phyloP scores from a whole-genome alignment of 2,888 invertebrate genomes.

The Cepaea hortensis region DNA sequence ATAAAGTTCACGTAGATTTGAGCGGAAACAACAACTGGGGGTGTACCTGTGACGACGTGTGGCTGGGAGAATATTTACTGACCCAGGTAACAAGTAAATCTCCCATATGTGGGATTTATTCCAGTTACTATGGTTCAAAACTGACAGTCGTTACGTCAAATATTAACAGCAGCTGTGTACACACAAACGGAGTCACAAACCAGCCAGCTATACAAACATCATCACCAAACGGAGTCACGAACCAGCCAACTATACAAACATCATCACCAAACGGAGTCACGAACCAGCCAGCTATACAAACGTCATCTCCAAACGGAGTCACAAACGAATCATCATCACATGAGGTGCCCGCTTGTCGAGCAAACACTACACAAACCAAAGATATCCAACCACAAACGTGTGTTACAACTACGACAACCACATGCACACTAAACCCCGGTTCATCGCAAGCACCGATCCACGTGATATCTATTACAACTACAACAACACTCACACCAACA shows the following conservation, averaged over 20 bases:
- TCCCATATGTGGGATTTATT: slow-evolving; percentile 56
- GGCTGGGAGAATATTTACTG: slow-evolving; percentile 53
- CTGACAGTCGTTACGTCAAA: slow-evolving; percentile 48
- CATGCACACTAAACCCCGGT: too few relatives aligned
- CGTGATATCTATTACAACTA: too few relatives aligned
- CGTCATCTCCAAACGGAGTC: slow-evolving; percentile 42
- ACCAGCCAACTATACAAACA: slow-evolving; percentile 54
- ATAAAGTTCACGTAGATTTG: slow-evolving; percentile 2
- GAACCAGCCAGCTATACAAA: slow-evolving; percentile 53
- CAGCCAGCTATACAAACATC: slow-evolving; percentile 54
- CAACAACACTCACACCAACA: too few relatives aligned
- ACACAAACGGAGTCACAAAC: slow-evolving; percentile 49
- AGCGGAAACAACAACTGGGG: slow-evolving; percentile 50
- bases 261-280: slow-evolving; percentile 38
- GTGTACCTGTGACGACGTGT: slow-evolving; percentile 62
- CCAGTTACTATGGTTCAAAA: slow-evolving; percentile 49
- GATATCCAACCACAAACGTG: too few relatives aligned
- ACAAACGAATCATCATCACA: slow-evolving; percentile 43
- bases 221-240: slow-evolving; percentile 29
- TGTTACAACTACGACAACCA: too few relatives aligned
- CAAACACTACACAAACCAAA: too few relatives aligned
- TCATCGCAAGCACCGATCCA: too few relatives aligned
- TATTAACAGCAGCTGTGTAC: slow-evolving; percentile 51
- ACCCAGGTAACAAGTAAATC: background rate
- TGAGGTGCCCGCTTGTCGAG: too few relatives aligned